Evolutionary conservation across 2,888 invertebrate genomes (phyloP).

Genomic region (Zygogramma bicolorata): DNA sequence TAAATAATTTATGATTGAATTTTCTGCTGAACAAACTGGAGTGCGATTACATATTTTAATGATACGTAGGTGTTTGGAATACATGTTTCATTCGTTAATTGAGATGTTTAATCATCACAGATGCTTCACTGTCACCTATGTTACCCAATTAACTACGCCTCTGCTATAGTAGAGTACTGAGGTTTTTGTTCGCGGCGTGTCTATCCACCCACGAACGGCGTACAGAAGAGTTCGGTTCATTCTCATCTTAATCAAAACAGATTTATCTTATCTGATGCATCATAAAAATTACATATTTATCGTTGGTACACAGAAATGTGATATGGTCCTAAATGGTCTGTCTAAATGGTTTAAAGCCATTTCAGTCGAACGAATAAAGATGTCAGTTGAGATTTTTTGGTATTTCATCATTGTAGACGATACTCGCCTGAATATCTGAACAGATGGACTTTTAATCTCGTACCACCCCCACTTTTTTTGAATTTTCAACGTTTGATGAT

Average conservation of each 20-base stretch:
- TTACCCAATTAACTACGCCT: background rate
- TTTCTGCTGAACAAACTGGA: too few relatives aligned
- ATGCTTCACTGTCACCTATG: background rate
- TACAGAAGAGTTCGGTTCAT: background rate
- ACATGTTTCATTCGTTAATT: too few relatives aligned
- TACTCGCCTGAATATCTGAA: too few relatives aligned
- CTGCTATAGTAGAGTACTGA: background rate
- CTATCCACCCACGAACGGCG: slow-evolving; percentile 16
- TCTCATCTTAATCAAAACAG: slow-evolving; percentile 14
- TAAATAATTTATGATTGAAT: too few relatives aligned
- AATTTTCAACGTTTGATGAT: too few relatives aligned
- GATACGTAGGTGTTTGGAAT: too few relatives aligned
- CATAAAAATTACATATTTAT: slow-evolving; percentile 16
- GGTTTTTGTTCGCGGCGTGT: background rate
- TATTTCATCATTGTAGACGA: too few relatives aligned
- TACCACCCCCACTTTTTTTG: too few relatives aligned
- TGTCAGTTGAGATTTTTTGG: background rate
- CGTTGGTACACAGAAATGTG: slow-evolving; percentile 14
- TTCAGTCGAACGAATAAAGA: background rate
- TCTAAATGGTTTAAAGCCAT: slow-evolving; percentile 8
- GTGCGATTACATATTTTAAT: too few relatives aligned
- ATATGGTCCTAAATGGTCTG: slow-evolving; percentile 9
- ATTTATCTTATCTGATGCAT: slow-evolving; percentile 10
- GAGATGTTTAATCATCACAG: too few relatives aligned
- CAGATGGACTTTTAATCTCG: too few relatives aligned